These are phyloP conservation scores for Knipowitschia caucasica DNA, from an alignment of 2,797 vertebrate genomes.

Conservation along the genomic window DNA sequence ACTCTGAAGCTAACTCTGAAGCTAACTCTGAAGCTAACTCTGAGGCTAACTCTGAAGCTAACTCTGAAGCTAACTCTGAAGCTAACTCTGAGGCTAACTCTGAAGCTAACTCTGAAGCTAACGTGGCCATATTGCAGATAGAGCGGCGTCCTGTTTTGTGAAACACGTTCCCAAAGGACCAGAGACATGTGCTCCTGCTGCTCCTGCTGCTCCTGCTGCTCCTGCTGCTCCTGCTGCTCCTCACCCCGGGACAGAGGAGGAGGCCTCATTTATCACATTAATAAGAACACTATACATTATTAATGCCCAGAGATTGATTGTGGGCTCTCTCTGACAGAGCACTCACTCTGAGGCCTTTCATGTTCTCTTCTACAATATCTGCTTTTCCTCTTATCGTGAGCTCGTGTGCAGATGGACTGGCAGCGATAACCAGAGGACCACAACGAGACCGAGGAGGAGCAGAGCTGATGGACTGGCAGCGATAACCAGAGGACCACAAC, in stretches of 20 bases:
- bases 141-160: no score
- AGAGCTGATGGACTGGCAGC: no score
- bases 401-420: conserved; percentile 59
- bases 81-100: no score
- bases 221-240: conserved; percentile 50
- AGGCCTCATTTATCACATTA: conserved; percentile 60
- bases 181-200: conserved; percentile 54
- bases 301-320: conserved; percentile 54
- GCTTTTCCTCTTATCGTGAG: conserved; percentile 29
- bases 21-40: no score
- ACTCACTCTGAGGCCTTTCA: conserved; percentile 38
- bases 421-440: conserved; percentile 65
- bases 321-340: conserved; percentile 15
- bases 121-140: no score
- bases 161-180: conserved; percentile 44
- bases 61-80: no score
- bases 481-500: conserved; percentile 62
- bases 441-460: no score
- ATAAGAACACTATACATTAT: conserved; percentile 63
- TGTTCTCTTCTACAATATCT: conserved; percentile 51
- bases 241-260: conserved; percentile 28
- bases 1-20: no score
- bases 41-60: no score
- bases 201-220: conserved; percentile 53
- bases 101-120: no score